Conservation (phyloP, 2,888 invertebrate species). For the Sisyra nigra region DNA sequence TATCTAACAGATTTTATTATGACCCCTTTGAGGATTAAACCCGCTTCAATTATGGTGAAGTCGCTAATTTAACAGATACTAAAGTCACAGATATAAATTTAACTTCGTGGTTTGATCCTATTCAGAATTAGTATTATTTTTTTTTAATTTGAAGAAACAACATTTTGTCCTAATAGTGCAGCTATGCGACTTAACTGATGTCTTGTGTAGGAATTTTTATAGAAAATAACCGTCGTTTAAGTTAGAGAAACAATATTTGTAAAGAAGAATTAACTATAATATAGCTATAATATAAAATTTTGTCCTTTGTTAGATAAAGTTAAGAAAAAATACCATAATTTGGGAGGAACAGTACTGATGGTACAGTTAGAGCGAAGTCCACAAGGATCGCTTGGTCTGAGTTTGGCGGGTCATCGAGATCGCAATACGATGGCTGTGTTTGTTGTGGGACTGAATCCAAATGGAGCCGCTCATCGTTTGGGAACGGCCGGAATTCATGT, state of each 20-base stretch:
- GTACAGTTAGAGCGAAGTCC: constrained; percentile 62
- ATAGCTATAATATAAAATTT: constrained; percentile 4
- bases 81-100: too few relatives aligned
- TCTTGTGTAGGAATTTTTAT: too few relatives aligned
- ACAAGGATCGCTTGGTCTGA: constrained; percentile 72
- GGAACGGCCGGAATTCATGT: constrained; percentile 51
- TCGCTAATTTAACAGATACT: too few relatives aligned
- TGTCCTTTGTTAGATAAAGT: constrained; percentile 60
- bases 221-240: not conserved
- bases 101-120: too few relatives aligned
- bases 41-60: too few relatives aligned
- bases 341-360: constrained; percentile 53
- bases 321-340: constrained; percentile 75
- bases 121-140: too few relatives aligned
- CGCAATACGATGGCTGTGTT: constrained; percentile 91
- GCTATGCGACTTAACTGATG: too few relatives aligned
- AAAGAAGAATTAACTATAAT: not conserved
- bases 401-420: constrained; percentile 87
- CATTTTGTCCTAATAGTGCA: too few relatives aligned
- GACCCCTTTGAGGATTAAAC: too few relatives aligned
- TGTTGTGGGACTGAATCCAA: constrained; percentile 87
- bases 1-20: too few relatives aligned
- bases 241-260: not conserved
- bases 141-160: too few relatives aligned
- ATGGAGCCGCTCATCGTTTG: constrained; percentile 59